A percentile compares a stretch with the other conserved stretches of the same genome.
phyloP scores from a whole-genome alignment of 2,797 vertebrate genomes.

The Thunnus albacares region DNA sequence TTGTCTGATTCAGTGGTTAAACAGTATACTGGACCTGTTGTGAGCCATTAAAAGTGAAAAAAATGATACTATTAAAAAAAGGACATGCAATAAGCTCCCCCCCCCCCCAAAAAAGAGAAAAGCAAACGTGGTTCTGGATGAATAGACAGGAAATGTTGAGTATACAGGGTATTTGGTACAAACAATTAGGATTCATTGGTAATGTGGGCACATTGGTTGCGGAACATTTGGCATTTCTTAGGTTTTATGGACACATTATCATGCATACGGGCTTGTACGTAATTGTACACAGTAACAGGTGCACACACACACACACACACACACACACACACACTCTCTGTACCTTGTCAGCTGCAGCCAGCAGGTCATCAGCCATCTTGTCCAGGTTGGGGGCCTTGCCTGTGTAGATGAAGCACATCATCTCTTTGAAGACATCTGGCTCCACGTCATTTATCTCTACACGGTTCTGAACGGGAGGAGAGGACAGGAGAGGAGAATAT shows the following conservation, averaged over 20 bases:
- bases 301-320: constrained; percentile 36
- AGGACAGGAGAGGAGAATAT: constrained; percentile 55
- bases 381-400: constrained; percentile 95
- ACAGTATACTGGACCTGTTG: background rate
- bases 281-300: constrained; percentile 55
- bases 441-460: constrained; percentile 96
- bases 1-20: background rate
- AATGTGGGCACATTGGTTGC: background rate
- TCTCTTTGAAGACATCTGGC: constrained; percentile 98
- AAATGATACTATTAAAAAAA: background rate
- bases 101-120: too few relatives aligned
- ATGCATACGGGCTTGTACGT: constrained; percentile 33
- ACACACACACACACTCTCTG: constrained; percentile 24
- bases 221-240: constrained; percentile 25
- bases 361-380: constrained; percentile 97
- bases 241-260: constrained; percentile 45
- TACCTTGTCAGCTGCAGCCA: constrained; percentile 96
- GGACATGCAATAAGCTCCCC: too few relatives aligned
- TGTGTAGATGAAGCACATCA: constrained; percentile 97
- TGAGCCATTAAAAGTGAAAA: background rate
- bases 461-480: constrained; percentile 86
- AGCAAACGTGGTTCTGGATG: background rate
- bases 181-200: background rate
- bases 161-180: background rate
- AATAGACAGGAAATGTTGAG: constrained; percentile 11